Conservation (phyloP, 1,140 invertebrate species). For the Lethrus apterus region DNA sequence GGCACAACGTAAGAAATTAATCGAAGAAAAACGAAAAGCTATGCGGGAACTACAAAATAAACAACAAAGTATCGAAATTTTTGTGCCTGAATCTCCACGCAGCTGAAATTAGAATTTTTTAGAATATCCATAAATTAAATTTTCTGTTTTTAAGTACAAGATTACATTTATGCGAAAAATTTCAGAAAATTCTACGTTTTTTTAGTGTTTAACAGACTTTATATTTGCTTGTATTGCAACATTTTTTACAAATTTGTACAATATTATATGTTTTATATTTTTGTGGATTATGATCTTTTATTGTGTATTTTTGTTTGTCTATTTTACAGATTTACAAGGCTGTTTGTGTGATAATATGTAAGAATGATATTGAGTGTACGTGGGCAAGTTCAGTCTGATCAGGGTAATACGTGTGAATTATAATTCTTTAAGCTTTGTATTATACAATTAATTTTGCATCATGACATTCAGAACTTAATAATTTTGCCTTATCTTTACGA, state of each 20-base stretch:
- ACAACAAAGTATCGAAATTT: constrained; percentile 50
- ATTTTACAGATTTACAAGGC: too few relatives aligned
- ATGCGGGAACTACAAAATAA: constrained; percentile 46
- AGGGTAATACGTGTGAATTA: too few relatives aligned
- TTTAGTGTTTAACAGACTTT: neutral
- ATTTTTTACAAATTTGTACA: neutral
- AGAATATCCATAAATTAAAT: neutral
- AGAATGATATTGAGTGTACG: too few relatives aligned
- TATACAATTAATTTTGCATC: too few relatives aligned
- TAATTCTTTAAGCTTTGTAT: neutral
- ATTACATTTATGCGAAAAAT: too few relatives aligned
- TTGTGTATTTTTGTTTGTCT: too few relatives aligned
- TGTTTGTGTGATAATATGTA: too few relatives aligned
- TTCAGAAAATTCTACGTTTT: neutral
- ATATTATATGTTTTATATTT: neutral
- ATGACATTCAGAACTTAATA: neutral
- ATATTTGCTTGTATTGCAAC: too few relatives aligned
- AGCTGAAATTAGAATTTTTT: constrained; percentile 1
- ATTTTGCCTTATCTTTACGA: neutral
- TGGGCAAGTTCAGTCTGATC: too few relatives aligned
- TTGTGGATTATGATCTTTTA: too few relatives aligned
- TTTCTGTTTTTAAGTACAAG: neutral
- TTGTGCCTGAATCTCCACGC: constrained; percentile 45
- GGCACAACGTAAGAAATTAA: constrained; percentile 68
- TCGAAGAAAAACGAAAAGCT: constrained; percentile 67